A percentile compares a stretch with the other conserved stretches of the same genome.
These are phyloP conservation scores for Cherax quadricarinatus DNA, from an alignment of 1,140 invertebrate species.

Conservation along the genomic window DNA sequence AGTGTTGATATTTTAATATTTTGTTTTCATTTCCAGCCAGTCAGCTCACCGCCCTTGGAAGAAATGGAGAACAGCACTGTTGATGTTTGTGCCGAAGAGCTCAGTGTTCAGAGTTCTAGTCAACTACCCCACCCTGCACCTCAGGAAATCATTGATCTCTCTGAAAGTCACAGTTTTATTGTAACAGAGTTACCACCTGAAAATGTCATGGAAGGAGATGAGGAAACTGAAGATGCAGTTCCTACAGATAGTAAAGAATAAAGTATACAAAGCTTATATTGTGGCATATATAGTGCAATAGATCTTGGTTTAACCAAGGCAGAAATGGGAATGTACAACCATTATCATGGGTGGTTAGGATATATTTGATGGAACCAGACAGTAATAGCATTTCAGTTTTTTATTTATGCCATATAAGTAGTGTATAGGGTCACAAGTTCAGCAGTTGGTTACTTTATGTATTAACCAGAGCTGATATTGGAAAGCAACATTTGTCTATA, in stretches of 20 bases:
- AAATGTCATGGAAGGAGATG: constrained; percentile 63
- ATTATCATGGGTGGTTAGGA: too few species aligned
- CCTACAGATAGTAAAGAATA: not conserved
- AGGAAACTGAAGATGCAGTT: constrained; percentile 9
- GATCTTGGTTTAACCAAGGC: too few species aligned
- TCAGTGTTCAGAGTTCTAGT: not conserved
- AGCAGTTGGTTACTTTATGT: too few species aligned
- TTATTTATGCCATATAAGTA: too few species aligned
- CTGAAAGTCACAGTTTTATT: constrained; percentile 60
- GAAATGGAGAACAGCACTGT: constrained; percentile 30
- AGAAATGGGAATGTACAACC: too few species aligned
- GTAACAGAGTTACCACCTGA: constrained; percentile 60
- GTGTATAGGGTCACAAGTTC: too few species aligned
- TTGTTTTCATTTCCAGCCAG: constrained; percentile 5
- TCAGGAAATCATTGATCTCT: constrained; percentile 46
- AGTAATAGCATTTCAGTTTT: too few species aligned
- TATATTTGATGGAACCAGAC: too few species aligned
- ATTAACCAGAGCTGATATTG: too few species aligned
- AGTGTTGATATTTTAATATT: not conserved
- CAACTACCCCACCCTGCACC: constrained; percentile 21
- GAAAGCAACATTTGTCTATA: too few species aligned
- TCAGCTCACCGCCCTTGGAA: constrained; percentile 20
- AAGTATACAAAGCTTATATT: not conserved
- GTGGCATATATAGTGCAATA: too few species aligned
- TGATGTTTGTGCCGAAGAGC: constrained; percentile 9